These are phyloP conservation scores for Mongoloraphidia duomilia DNA, from an alignment of 2,888 invertebrate genomes.

Conservation along the genomic window DNA sequence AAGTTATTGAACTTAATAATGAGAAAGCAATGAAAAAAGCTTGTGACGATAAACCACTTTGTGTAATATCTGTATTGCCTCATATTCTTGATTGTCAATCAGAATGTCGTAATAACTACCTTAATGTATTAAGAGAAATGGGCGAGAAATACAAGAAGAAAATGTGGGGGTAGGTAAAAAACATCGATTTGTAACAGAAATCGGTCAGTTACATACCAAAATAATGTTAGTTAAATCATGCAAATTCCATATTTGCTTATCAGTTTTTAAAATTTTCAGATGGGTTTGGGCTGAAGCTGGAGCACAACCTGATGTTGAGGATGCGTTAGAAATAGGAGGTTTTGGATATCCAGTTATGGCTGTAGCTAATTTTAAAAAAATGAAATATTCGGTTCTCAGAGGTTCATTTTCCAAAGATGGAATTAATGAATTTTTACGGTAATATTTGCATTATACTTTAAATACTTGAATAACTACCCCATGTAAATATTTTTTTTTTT, in stretches of 20 bases:
- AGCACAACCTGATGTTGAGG: constrained; percentile 70
- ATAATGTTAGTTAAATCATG: background rate
- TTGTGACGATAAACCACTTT: constrained; percentile 79
- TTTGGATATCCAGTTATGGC: constrained; percentile 99
- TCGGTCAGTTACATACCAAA: background rate
- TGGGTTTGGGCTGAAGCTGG: constrained; percentile 96
- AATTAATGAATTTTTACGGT: constrained; percentile 85
- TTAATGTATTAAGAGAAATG: constrained; percentile 53
- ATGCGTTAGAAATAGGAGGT: constrained; percentile 84
- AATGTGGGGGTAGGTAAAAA: constrained; percentile 67
- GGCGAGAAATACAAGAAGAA: constrained; percentile 90
- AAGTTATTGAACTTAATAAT: constrained; percentile 45
- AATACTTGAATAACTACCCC: background rate
- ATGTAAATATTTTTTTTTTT: background rate
- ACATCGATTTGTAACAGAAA: background rate
- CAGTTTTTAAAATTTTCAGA: constrained; percentile 25
- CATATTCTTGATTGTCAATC: constrained; percentile 94
- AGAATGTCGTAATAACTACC: constrained; percentile 76
- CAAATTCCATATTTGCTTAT: background rate
- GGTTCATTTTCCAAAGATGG: constrained; percentile 92
- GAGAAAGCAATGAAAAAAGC: constrained; percentile 49
- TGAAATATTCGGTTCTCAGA: constrained; percentile 85
- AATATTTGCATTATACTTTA: constrained; percentile 8
- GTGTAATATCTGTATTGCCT: constrained; percentile 83
- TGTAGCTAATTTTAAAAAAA: constrained; percentile 89